phyloP scores from a whole-genome alignment of 2,113 vertebrate species.

The Ailuropoda melanoleuca region DNA sequence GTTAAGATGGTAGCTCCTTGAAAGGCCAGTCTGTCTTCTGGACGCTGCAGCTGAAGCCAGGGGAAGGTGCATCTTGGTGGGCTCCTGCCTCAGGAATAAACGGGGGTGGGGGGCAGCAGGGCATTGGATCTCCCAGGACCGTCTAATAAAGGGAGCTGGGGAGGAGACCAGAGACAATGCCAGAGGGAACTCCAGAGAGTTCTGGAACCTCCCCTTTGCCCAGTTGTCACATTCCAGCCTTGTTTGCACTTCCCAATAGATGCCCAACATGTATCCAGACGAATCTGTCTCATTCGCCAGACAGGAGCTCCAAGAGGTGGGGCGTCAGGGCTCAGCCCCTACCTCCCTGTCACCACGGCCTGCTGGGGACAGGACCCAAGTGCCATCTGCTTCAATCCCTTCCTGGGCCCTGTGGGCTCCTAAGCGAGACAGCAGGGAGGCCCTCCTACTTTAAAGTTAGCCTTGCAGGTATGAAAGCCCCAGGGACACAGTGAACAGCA shows the following conservation, averaged over 20 bases:
- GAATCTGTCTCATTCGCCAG: no score
- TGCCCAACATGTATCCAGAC: neutral
- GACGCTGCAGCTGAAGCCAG: neutral
- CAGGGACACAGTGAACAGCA: neutral
- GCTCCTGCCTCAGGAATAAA: neutral
- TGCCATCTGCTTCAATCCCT: fast-evolving
- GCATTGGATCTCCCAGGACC: neutral
- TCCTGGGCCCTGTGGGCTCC: neutral
- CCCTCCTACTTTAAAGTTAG: neutral
- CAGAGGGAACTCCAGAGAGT: neutral
- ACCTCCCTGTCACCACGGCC: fast-evolving
- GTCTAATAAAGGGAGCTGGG: neutral
- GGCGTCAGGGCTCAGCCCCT: neutral
- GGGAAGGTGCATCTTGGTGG: neutral
- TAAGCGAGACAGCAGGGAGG: neutral
- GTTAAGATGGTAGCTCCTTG: neutral
- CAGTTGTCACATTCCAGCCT: neutral
- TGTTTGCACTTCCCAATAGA: neutral
- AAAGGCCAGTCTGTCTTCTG: neutral
- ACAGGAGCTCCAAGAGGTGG: fast-evolving
- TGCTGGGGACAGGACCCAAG: fast-evolving
- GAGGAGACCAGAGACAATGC: neutral
- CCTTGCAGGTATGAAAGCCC: no score
- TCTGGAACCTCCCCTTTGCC: neutral
- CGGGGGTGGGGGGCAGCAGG: neutral